Evolutionary conservation across 2,113 vertebrate species (phyloP), one percentile per base, ranked within the genome.

Genomic region (Dipodomys stephensi): DNA sequence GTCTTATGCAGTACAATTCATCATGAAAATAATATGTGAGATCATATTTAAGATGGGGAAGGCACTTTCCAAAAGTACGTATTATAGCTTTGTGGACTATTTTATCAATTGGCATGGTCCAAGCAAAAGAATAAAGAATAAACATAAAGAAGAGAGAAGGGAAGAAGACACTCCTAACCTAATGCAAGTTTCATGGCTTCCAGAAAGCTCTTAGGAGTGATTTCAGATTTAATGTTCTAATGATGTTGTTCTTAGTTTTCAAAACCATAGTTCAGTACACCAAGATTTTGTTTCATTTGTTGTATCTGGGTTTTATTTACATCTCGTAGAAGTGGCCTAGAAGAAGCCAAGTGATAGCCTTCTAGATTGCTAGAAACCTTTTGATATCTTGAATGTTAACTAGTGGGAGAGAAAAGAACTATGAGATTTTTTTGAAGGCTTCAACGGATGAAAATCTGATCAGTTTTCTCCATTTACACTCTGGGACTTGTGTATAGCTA

Each of bases 401-500:
- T 89, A 44, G 8, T 28, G 19, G 44, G 30, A 95, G 73, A 60
- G 94, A 86, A 80, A 49, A 13, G 90, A 39, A 64, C 95, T 96
- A 85, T 96, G 94, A 96, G 93, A 95, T 79, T 94, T 96, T 96
- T 96, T 64, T 64, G 81, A 97, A 95, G 91, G 7, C 39, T 67
- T 83, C 60, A 69, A 89, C 53, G 0, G 0, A 77, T 53, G 81
- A 72, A 15, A 80, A 16, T 39, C 64, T 64, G 19, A 28, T 91
- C 69, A 8, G 15, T 30, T 78, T 87, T 89, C 57, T 83, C 65
- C 18, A 32, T 95, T 94, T 95, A 91, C 22, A 83, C 83, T 86
- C 32, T 28, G 94, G 94, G 95, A 98, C 97, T 98, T 97, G 97
- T 98, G 74, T 94, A 85, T 95, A 94, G 71, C 93, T 88, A 89